Percentiles rank a stretch among this genome's conserved stretches.
Conservation (phyloP, 2,797 vertebrate species). For the Gouania willdenowi region DNA sequence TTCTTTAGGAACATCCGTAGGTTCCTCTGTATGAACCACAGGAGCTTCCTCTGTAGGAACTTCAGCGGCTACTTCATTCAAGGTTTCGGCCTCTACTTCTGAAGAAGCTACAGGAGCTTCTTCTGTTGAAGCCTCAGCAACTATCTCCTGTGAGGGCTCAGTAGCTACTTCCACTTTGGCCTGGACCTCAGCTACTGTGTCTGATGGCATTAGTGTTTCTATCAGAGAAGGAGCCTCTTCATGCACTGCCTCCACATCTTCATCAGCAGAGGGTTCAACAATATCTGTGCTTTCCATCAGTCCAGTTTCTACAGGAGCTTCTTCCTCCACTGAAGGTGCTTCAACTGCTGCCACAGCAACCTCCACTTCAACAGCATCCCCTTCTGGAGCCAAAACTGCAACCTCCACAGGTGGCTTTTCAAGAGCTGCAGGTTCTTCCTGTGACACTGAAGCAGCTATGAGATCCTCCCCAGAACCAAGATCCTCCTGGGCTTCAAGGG, state of each 20-base stretch:
- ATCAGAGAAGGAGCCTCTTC: conserved; percentile 7
- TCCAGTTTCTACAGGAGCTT: conserved; percentile 20
- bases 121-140: conserved; percentile 2
- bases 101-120: neutral
- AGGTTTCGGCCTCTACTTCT: neutral
- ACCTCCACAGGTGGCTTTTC: conserved; percentile 19
- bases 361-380: conserved; percentile 6
- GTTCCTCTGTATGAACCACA: conserved; percentile 15
- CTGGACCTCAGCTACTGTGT: conserved; percentile 9
- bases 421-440: conserved; percentile 10
- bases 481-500: conserved; percentile 59
- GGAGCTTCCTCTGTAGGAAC: conserved; percentile 2
- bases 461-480: conserved; percentile 59
- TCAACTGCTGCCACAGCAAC: conserved; percentile 13
- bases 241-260: conserved; percentile 18
- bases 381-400: neutral
- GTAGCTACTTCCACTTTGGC: neutral
- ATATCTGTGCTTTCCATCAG: conserved; percentile 7
- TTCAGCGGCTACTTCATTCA: neutral
- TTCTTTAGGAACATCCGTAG: no score
- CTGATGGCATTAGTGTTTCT: conserved; percentile 19
- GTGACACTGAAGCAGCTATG: conserved; percentile 18
- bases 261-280: conserved; percentile 8
- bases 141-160: neutral
- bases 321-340: conserved; percentile 6